Conservation (phyloP, 2,113 vertebrate species). For the Chamaea fasciata region DNA sequence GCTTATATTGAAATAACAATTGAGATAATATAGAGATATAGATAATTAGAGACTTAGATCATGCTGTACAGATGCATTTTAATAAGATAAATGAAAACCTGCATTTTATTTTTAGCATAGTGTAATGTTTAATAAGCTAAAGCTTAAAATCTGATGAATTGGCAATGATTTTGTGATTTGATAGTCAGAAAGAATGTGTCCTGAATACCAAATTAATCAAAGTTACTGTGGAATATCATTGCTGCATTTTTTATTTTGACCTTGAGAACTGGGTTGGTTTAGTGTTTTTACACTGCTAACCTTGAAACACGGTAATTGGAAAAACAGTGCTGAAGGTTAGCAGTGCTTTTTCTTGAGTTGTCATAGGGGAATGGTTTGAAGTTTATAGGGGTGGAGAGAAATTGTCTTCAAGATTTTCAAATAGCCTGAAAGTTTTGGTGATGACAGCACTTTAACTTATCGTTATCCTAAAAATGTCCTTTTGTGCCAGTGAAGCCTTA, state of each 20-base stretch:
- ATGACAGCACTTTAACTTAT: neutral
- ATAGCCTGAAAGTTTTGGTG: neutral
- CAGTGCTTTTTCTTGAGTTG: neutral
- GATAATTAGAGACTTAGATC: conserved; percentile 20
- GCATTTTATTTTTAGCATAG: conserved; percentile 19
- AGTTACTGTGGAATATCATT: neutral
- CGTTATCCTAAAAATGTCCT: neutral
- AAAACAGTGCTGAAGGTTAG: neutral
- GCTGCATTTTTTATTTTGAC: neutral
- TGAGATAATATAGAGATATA: neutral
- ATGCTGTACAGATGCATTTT: neutral
- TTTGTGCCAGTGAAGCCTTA: neutral
- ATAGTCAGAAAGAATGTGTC: neutral
- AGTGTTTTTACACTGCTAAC: neutral
- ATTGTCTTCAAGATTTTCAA: neutral
- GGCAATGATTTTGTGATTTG: conserved; percentile 34
- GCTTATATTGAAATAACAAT: neutral
- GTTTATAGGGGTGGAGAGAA: neutral
- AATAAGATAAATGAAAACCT: neutral
- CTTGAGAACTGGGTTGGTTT: neutral
- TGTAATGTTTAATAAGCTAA: conserved; percentile 9
- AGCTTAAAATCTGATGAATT: conserved; percentile 47
- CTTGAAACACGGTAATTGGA: neutral
- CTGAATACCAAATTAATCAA: conserved; percentile 17
- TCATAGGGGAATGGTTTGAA: neutral